A percentile compares a stretch with the other conserved stretches of the same genome.
phyloP scores from a whole-genome alignment of 64 coral and sea anemone species.

The Pocillopora damicornis region DNA sequence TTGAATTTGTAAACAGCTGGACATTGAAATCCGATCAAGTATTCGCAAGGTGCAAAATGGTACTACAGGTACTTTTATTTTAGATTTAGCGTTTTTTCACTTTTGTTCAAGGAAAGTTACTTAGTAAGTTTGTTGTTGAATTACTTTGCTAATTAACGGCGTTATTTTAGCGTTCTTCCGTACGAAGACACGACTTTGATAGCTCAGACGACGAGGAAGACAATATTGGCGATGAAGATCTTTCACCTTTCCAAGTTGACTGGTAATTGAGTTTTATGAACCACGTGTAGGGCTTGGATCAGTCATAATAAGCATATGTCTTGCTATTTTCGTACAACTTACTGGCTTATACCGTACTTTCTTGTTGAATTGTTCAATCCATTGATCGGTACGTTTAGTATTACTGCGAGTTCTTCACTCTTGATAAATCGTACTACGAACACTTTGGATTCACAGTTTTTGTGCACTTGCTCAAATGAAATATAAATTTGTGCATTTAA shows the following conservation, averaged over 20 bases:
- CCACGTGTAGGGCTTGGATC: too few relatives aligned
- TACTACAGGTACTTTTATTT: slow-evolving; percentile 15
- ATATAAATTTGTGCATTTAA: neutral
- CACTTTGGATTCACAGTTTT: neutral
- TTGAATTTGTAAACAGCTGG: neutral
- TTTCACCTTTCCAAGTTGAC: slow-evolving; percentile 59
- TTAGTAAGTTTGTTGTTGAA: neutral
- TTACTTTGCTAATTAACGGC: neutral
- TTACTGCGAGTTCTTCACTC: neutral
- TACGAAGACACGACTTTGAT: slow-evolving; percentile 57
- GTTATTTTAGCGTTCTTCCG: slow-evolving; percentile 38
- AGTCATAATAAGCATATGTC: too few relatives aligned
- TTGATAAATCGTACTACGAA: neutral
- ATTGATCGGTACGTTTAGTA: too few relatives aligned
- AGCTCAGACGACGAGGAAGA: slow-evolving; percentile 68
- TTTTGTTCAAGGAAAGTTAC: neutral
- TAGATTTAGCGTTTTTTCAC: neutral
- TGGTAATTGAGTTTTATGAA: slow-evolving; percentile 31
- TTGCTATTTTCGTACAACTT: too few relatives aligned
- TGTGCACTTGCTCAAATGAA: neutral
- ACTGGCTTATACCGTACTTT: too few relatives aligned
- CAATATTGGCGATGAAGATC: slow-evolving; percentile 34
- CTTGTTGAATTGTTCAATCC: too few relatives aligned
- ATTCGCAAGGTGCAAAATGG: neutral
- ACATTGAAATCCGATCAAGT: neutral